Evolutionary conservation across 1,140 invertebrate species (phyloP).

Genomic region (Dendroctonus valens): DNA sequence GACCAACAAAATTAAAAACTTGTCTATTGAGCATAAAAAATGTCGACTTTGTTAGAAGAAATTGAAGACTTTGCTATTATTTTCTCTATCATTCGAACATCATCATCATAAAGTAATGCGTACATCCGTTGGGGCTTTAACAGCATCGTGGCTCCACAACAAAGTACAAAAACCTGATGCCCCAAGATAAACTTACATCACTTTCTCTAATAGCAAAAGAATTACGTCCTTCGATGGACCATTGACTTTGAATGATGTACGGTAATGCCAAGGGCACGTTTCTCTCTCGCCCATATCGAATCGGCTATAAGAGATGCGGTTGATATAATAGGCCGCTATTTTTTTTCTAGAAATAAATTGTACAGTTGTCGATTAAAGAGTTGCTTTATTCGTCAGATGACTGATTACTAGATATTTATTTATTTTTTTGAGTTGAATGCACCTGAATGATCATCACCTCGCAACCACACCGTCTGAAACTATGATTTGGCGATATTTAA

Average conservation of each 20-base stretch:
- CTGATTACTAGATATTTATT: not conserved
- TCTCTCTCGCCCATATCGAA: slow-evolving; percentile 20
- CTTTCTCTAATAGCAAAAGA: slow-evolving; percentile 20
- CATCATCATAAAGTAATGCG: too few species aligned
- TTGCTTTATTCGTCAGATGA: too few species aligned
- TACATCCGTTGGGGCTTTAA: too few species aligned
- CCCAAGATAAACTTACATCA: slow-evolving; percentile 16
- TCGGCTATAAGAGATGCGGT: slow-evolving; percentile 15
- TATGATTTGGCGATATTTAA: too few species aligned
- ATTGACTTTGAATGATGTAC: slow-evolving; percentile 26
- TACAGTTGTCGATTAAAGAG: too few species aligned
- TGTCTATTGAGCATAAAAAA: too few species aligned
- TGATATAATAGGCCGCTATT: slow-evolving; percentile 7
- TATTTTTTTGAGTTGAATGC: not conserved
- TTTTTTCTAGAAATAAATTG: too few species aligned
- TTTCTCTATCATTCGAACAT: too few species aligned
- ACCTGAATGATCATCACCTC: not conserved
- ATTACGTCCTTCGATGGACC: slow-evolving; percentile 28
- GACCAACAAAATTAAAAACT: too few species aligned
- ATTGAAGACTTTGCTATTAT: too few species aligned
- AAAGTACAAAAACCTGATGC: slow-evolving; percentile 8
- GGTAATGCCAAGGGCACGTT: slow-evolving; percentile 25
- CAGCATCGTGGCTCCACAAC: not conserved
- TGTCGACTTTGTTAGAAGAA: too few species aligned
- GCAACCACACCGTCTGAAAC: not conserved